Evolutionary conservation across 1,140 invertebrate species (phyloP).

Genomic region (Panonychus citri): DNA sequence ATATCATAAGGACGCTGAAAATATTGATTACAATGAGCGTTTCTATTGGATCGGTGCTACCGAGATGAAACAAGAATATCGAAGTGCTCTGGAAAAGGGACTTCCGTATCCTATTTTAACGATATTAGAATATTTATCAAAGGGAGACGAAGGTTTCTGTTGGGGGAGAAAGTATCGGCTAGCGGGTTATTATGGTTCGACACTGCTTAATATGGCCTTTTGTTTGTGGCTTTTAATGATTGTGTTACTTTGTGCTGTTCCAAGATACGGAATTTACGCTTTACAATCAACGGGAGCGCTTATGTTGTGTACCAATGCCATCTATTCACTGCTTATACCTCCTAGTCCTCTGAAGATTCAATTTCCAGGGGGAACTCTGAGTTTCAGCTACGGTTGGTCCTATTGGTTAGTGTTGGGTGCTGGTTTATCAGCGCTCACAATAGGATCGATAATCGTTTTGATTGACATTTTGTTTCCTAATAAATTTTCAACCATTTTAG

Average conservation of each 20-base stretch:
- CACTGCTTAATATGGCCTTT: conserved; percentile 68
- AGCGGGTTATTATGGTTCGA: conserved; percentile 75
- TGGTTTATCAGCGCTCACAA: conserved; percentile 43
- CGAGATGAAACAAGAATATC: conserved; percentile 41
- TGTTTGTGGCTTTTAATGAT: conserved; percentile 78
- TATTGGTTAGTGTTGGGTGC: conserved; percentile 70
- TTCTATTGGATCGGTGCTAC: conserved; percentile 57
- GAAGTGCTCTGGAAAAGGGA: conserved; percentile 53
- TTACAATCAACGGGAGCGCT: conserved; percentile 54
- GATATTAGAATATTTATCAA: conserved; percentile 80
- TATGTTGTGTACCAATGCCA: conserved; percentile 46
- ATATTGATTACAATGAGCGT: conserved; percentile 87
- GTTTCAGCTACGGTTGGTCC: conserved; percentile 69
- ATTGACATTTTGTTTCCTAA: conserved; percentile 53
- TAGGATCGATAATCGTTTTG: conserved; percentile 47
- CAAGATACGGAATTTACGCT: conserved; percentile 70
- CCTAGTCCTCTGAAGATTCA: conserved; percentile 53
- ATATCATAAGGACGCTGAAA: conserved; percentile 28
- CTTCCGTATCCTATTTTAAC: conserved; percentile 85
- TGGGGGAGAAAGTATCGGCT: conserved; percentile 82
- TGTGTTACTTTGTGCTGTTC: conserved; percentile 65
- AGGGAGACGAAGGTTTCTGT: conserved; percentile 82
- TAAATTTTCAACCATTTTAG: conserved; percentile 68
- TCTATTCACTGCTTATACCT: conserved; percentile 63
- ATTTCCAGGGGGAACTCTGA: conserved; percentile 45